Evolutionary conservation across 1,140 invertebrate species (phyloP).

Genomic region (Chelonus insularis): DNA sequence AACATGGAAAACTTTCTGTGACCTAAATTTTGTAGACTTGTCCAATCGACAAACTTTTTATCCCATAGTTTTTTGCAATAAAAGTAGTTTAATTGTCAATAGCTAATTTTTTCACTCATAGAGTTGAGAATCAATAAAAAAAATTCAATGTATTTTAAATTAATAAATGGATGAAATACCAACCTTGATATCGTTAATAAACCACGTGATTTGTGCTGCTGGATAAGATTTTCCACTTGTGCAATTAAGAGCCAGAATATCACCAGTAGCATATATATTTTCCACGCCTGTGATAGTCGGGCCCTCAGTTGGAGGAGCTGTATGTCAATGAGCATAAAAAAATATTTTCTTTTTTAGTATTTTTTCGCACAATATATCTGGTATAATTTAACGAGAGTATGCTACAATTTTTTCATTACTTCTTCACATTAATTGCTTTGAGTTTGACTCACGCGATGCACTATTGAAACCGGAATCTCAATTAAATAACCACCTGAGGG

Average conservation of each 20-base stretch:
- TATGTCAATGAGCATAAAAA: background rate
- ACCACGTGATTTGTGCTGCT: constrained; percentile 76
- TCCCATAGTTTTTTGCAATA: no score
- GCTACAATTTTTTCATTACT: constrained; percentile 15
- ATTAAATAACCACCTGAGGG: constrained; percentile 16
- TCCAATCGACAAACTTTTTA: no score
- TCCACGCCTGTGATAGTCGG: constrained; percentile 79
- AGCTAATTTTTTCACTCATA: no score
- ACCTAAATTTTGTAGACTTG: no score
- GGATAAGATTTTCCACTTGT: constrained; percentile 81
- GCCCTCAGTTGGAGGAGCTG: constrained; percentile 75
- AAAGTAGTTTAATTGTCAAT: no score
- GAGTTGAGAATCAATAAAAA: no score
- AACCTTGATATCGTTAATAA: constrained; percentile 80
- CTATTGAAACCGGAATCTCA: constrained; percentile 21
- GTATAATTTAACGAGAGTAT: background rate
- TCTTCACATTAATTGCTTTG: constrained; percentile 15
- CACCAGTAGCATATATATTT: constrained; percentile 76
- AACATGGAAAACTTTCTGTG: no score
- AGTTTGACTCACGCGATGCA: constrained; percentile 16
- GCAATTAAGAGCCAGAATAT: constrained; percentile 80
- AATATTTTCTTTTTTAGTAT: constrained; percentile 2
- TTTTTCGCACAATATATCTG: background rate
- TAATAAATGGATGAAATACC: constrained; percentile 42
- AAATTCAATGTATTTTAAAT: no score